phyloP scores from a whole-genome alignment of 2,797 vertebrate species.

The Coreius guichenoti region DNA sequence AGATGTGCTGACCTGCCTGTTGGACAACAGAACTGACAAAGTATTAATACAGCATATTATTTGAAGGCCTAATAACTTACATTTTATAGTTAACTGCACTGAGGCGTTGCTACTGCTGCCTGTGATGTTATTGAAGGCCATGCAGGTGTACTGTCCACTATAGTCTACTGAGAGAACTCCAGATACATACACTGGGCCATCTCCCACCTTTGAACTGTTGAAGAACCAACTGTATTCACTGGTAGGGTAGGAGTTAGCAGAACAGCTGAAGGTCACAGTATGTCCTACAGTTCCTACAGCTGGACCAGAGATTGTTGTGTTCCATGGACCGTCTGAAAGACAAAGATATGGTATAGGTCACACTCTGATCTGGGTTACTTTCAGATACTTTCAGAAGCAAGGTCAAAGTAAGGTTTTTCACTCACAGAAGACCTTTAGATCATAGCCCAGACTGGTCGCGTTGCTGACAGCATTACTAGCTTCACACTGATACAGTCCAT shows the following conservation, averaged over 20 bases:
- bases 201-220: slow-evolving; percentile 56
- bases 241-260: slow-evolving; percentile 66
- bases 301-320: slow-evolving; percentile 60
- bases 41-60: neutral
- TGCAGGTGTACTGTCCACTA: slow-evolving; percentile 73
- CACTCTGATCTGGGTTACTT: neutral
- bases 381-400: neutral
- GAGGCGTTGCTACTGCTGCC: slow-evolving; percentile 51
- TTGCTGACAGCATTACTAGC: slow-evolving; percentile 72
- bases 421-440: slow-evolving; percentile 72
- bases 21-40: neutral
- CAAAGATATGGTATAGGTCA: slow-evolving; percentile 37
- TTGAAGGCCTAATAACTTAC: slow-evolving; percentile 2
- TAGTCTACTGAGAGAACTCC: slow-evolving; percentile 55
- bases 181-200: slow-evolving; percentile 52
- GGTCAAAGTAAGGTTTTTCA: slow-evolving; percentile 29
- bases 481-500: slow-evolving; percentile 69
- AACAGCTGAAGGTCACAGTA: slow-evolving; percentile 62
- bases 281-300: slow-evolving; percentile 51
- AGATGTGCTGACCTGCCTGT: neutral
- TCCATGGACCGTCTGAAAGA: slow-evolving; percentile 55
- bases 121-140: slow-evolving; percentile 71
- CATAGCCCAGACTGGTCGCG: slow-evolving; percentile 64
- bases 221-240: slow-evolving; percentile 72
- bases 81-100: slow-evolving; percentile 47